A percentile compares a stretch with the other conserved stretches of the same genome.
phyloP scores from a whole-genome alignment of 2,113 vertebrate species.

The Syngnathus typhle region DNA sequence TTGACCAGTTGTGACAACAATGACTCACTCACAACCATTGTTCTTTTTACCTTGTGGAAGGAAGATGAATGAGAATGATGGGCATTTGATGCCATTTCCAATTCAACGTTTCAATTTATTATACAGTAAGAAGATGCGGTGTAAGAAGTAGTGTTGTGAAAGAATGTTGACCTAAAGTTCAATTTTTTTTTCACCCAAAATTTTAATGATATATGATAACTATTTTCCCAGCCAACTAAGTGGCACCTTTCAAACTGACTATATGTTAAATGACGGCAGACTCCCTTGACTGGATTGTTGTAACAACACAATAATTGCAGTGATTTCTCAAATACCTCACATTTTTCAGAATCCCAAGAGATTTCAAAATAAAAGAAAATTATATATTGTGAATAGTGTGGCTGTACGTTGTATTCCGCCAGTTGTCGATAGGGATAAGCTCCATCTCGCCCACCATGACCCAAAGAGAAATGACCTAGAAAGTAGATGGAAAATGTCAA shows the following conservation, averaged over 20 bases:
- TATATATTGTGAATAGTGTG: not conserved
- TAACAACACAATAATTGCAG: not conserved
- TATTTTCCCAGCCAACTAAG: not conserved
- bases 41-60: constrained; percentile 28
- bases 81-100: not conserved
- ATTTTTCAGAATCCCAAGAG: not conserved
- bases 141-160: not conserved
- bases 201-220: not conserved
- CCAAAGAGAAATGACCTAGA: not conserved
- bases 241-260: constrained; percentile 1
- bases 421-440: not conserved
- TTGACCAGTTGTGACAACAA: constrained; percentile 43
- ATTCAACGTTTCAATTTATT: not conserved
- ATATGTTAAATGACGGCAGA: not conserved
- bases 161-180: not conserved
- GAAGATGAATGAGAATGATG: constrained; percentile 17
- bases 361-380: not conserved
- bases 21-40: constrained; percentile 44
- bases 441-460: not conserved
- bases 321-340: not conserved
- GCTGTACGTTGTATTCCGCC: not conserved
- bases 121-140: not conserved
- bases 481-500: not conserved
- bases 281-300: constrained; percentile 33
- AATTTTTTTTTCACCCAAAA: not conserved